A percentile compares a stretch with the other conserved stretches of the same genome.
phyloP scores from a whole-genome alignment of 1,140 invertebrate species.

The Babylonia areolata region DNA sequence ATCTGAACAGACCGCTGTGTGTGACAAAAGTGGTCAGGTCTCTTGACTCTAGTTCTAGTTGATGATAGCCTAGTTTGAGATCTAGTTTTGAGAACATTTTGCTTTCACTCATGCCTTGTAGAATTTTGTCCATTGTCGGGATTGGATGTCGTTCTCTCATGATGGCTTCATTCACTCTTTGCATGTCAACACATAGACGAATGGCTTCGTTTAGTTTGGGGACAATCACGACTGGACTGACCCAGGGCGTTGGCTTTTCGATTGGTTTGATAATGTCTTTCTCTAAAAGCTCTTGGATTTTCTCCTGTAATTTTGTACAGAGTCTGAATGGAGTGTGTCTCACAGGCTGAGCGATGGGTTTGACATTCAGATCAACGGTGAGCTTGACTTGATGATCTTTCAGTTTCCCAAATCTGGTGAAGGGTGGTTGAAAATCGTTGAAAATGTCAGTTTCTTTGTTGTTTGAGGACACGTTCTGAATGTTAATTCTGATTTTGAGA shows the following conservation, averaged over 20 bases:
- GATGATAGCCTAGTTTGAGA: conserved; percentile 57
- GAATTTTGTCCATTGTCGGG: conserved; percentile 60
- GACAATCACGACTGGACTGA: conserved; percentile 58
- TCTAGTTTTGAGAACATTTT: conserved; percentile 64
- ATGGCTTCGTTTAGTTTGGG: conserved; percentile 61
- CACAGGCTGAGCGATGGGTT: conserved; percentile 15
- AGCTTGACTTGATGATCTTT: conserved; percentile 29
- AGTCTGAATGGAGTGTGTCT: conserved; percentile 26
- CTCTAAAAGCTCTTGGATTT: conserved; percentile 53
- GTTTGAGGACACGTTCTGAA: neutral
- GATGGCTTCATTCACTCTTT: conserved; percentile 61
- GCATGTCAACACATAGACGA: conserved; percentile 65
- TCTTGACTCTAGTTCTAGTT: conserved; percentile 53
- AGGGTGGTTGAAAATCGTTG: neutral
- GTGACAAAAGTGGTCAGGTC: conserved; percentile 61
- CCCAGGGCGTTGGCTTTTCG: conserved; percentile 59
- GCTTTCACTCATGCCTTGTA: conserved; percentile 49
- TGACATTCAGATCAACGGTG: neutral
- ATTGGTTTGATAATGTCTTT: conserved; percentile 58
- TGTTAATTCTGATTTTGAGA: conserved; percentile 2
- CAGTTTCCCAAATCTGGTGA: conserved; percentile 17
- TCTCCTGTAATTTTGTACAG: conserved; percentile 31
- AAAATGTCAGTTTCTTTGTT: neutral
- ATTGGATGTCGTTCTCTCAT: conserved; percentile 59
- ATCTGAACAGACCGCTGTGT: conserved; percentile 50